A percentile compares a stretch with the other conserved stretches of the same genome.
phyloP scores from a whole-genome alignment of 2,797 vertebrate genomes.

The Coregonus sp. region DNA sequence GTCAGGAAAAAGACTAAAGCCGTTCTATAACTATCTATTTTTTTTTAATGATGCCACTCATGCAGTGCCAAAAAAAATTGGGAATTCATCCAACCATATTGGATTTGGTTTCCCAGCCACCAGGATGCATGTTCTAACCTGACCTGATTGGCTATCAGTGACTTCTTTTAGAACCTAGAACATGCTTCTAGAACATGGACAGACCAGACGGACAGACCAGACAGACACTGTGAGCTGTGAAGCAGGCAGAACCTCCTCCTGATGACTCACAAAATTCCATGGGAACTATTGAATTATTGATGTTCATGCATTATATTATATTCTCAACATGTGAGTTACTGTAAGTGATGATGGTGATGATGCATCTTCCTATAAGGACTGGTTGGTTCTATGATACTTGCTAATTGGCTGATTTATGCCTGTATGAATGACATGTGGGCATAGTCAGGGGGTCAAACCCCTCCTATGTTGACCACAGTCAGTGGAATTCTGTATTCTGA shows the following conservation, averaged over 20 bases:
- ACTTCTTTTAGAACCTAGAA: slow-evolving; percentile 14
- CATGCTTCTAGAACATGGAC: slow-evolving; percentile 13
- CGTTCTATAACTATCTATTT: slow-evolving; percentile 42
- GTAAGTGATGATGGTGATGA: slow-evolving; percentile 32
- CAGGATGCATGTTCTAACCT: slow-evolving; percentile 7
- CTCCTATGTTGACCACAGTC: not conserved
- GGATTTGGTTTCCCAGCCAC: not conserved
- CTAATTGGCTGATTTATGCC: slow-evolving; percentile 41
- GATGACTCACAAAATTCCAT: not conserved
- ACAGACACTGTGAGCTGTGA: not conserved
- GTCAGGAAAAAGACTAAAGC: slow-evolving; percentile 45
- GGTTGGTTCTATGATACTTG: slow-evolving; percentile 41
- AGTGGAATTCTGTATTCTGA: not conserved
- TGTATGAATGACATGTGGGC: slow-evolving; percentile 20
- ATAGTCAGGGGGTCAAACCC: not conserved
- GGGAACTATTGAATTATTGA: not conserved
- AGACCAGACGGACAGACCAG: not conserved
- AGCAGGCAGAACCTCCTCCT: not conserved
- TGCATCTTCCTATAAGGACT: slow-evolving; percentile 34
- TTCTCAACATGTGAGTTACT: slow-evolving; percentile 20
- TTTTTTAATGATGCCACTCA: slow-evolving; percentile 51
- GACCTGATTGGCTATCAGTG: slow-evolving; percentile 21
- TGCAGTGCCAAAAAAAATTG: slow-evolving; percentile 70
- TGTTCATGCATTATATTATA: slow-evolving; percentile 26
- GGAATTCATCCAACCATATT: slow-evolving; percentile 20